phyloP scores from a whole-genome alignment of 2,888 invertebrate genomes.

The Melinaea menophilus region DNA sequence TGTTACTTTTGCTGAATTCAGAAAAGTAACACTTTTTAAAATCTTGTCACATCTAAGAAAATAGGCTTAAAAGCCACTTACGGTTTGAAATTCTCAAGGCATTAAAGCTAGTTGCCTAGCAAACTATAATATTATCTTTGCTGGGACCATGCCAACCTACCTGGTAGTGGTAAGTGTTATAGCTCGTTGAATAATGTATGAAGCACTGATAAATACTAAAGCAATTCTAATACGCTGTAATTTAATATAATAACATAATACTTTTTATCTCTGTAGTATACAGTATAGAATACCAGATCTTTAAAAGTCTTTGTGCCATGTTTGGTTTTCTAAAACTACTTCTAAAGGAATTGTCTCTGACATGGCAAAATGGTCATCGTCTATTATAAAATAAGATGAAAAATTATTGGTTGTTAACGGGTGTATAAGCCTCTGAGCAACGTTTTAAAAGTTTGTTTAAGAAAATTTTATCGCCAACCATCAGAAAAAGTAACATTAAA shows the following conservation, averaged over 20 bases:
- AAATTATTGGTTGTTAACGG: not conserved
- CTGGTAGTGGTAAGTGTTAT: constrained; percentile 31
- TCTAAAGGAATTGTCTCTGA: too few relatives aligned
- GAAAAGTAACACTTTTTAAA: not conserved
- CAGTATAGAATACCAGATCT: too few relatives aligned
- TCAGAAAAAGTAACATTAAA: constrained; percentile 21
- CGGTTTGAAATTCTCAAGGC: constrained; percentile 17
- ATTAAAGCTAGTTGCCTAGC: constrained; percentile 30
- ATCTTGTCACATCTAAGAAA: constrained; percentile 24
- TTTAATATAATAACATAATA: not conserved
- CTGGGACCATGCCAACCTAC: constrained; percentile 32
- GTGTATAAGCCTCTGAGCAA: not conserved
- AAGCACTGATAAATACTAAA: constrained; percentile 29
- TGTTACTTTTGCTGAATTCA: too few relatives aligned
- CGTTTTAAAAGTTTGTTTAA: too few relatives aligned
- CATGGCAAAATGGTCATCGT: too few relatives aligned
- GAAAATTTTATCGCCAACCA: too few relatives aligned
- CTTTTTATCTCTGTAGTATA: not conserved
- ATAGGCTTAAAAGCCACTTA: constrained; percentile 37
- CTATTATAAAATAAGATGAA: too few relatives aligned
- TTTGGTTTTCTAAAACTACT: too few relatives aligned
- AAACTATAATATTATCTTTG: constrained; percentile 35
- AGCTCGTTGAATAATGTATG: constrained; percentile 36
- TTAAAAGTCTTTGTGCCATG: too few relatives aligned
- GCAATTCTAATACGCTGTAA: not conserved